phyloP scores from a whole-genome alignment of 1,140 invertebrate genomes.

The Pantala flavescens region DNA sequence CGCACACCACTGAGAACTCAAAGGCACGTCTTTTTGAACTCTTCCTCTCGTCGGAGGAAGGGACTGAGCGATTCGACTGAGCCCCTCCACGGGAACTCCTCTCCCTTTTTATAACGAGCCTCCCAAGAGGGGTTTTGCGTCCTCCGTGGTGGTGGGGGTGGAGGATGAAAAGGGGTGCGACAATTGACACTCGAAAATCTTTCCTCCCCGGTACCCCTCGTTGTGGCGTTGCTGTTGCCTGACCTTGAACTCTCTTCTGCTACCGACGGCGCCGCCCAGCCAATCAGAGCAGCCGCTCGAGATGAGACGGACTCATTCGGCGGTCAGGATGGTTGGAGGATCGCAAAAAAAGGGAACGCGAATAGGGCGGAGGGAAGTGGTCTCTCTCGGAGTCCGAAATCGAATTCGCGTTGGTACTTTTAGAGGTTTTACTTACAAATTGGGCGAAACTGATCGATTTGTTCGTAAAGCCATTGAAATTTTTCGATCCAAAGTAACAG shows the following conservation, averaged over 20 bases:
- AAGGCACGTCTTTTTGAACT: not conserved
- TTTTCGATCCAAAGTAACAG: too few relatives aligned
- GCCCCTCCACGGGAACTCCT: not conserved
- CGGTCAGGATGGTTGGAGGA: not conserved
- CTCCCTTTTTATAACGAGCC: not conserved
- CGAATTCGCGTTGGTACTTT: too few relatives aligned
- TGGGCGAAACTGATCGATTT: too few relatives aligned
- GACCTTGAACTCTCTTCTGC: not conserved
- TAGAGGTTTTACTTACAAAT: too few relatives aligned
- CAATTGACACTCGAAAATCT: slow-evolving; percentile 6
- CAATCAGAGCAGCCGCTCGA: not conserved
- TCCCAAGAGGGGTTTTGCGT: too few relatives aligned
- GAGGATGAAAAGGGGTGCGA: not conserved
- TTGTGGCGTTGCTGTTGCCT: not conserved
- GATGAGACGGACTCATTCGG: not conserved
- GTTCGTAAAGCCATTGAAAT: too few relatives aligned
- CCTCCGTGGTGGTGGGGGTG: not conserved
- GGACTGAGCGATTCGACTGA: not conserved
- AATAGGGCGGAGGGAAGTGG: too few relatives aligned
- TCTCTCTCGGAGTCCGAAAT: too few relatives aligned
- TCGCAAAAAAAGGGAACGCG: not conserved
- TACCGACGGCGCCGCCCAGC: not conserved
- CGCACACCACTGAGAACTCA: not conserved
- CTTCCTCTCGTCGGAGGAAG: not conserved
- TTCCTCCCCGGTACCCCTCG: not conserved